Evolutionary conservation across 1,140 invertebrate genomes (phyloP), one percentile per base, ranked within the genome.

Genomic region (Goniozus legneri): DNA sequence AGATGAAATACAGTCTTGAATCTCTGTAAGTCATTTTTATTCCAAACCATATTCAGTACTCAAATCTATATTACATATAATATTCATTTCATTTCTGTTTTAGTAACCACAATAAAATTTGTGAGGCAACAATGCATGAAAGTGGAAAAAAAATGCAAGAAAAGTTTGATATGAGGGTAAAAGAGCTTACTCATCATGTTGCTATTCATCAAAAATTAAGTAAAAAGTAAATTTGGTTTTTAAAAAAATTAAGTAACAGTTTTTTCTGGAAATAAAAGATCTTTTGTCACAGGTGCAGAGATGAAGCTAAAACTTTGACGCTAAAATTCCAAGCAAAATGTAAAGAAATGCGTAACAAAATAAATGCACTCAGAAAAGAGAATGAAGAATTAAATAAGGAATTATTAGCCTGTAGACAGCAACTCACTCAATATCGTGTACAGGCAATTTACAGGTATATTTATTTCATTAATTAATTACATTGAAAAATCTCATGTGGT

Each of bases 231-330:
- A 19, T 46, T 18, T 42, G 14, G 10, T 31, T 36, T 42, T 39
- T 20, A 46, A 33, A 31, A 51, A 46, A 32, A 50, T 15, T 49
- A 47, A 65, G 41, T 36, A 50, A 42, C 39, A 8, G 42, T 63
- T 31, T 37, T 69, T 32, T 59, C 62, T 8, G 46, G 32, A 10
- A 66, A 47, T 6, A 18, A 50, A 50, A 42, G 36, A 24, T 19
- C 46, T 54, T 19, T 38, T 38, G 45, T 47, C 40, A 53, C 59
- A 83, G 81, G 45, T 83, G 80, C 80, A 81, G 80, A 62, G 78
- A 81, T 44, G 82, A 84, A 14, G 81, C 84, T 56, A 71, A 84
- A 37, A 78, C 80, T 31, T 77, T 85, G 49, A 80, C 80, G 4
- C 64, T 67, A 1, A 84, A 81, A 62, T 77, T 85, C 47, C 81